Conservation (phyloP, 1,140 invertebrate species). For the Plectus sambesii region DNA sequence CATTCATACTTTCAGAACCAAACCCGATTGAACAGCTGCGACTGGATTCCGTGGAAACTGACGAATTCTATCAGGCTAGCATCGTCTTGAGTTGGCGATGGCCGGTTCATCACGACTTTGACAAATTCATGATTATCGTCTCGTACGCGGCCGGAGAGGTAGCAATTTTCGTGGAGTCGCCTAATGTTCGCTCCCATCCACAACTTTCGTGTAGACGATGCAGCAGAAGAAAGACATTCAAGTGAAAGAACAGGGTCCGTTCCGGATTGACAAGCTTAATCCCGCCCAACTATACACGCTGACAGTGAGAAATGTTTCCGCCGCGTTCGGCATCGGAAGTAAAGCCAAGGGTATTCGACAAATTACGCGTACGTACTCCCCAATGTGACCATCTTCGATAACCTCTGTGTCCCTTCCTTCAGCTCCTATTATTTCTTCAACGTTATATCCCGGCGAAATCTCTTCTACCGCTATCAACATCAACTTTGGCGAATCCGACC, state of each 20-base stretch:
- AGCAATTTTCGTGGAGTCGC: constrained; percentile 10
- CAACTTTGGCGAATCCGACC: constrained; percentile 41
- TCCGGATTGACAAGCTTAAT: constrained; percentile 32
- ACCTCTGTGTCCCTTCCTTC: too few species aligned
- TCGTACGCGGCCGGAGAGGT: constrained; percentile 30
- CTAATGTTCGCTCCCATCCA: not conserved
- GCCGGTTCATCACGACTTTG: constrained; percentile 27
- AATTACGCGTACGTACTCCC: constrained; percentile 27
- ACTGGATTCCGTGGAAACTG: constrained; percentile 20
- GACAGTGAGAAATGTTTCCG: constrained; percentile 34
- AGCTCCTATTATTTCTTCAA: constrained; percentile 42
- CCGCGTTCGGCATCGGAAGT: constrained; percentile 27
- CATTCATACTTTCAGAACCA: constrained; percentile 29
- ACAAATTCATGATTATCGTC: constrained; percentile 35
- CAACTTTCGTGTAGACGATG: not conserved
- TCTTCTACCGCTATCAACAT: constrained; percentile 41
- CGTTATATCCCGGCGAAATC: constrained; percentile 40
- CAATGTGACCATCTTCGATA: too few species aligned
- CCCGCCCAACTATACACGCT: constrained; percentile 35
- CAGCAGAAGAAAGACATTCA: constrained; percentile 12
- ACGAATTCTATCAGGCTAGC: constrained; percentile 34
- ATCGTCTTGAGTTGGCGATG: constrained; percentile 31
- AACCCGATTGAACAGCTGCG: constrained; percentile 24
- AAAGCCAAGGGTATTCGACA: constrained; percentile 30
- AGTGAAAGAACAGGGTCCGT: constrained; percentile 16